Evolutionary conservation across 2,113 vertebrate genomes (phyloP).

Genomic region (Azemiops feae): DNA sequence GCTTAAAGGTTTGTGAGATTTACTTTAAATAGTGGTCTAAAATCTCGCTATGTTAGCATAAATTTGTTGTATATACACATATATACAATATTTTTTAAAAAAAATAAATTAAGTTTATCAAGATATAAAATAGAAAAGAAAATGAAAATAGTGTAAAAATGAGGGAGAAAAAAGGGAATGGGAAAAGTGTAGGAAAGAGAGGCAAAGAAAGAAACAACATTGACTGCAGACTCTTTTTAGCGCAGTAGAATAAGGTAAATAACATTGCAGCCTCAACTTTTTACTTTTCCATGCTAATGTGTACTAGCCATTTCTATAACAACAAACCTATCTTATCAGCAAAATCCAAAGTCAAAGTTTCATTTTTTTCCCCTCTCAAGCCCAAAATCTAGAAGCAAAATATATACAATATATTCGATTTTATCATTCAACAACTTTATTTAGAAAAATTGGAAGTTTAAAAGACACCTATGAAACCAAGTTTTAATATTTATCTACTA

Average conservation of each 20-base stretch:
- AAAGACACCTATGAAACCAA: conserved; percentile 25
- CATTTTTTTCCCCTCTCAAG: not conserved
- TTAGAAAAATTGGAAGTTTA: not conserved
- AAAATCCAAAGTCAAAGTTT: not conserved
- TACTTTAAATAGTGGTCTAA: conserved; percentile 46
- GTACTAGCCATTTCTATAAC: not conserved
- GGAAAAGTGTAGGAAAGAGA: not conserved
- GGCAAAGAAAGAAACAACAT: not conserved
- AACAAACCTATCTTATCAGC: not conserved
- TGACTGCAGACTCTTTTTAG: not conserved
- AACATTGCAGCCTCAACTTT: not conserved
- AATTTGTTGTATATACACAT: conserved; percentile 33
- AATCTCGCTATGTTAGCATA: not conserved
- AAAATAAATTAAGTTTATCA: not conserved
- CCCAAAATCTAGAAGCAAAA: not conserved
- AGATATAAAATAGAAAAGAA: not conserved
- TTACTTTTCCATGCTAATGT: not conserved
- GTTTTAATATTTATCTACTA: conserved; percentile 27
- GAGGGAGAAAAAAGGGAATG: not conserved
- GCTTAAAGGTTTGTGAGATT: conserved; percentile 40
- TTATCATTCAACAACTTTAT: conserved; percentile 20
- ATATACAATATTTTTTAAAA: not conserved
- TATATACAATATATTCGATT: conserved; percentile 21
- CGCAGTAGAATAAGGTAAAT: not conserved
- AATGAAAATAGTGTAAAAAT: not conserved